Conservation (phyloP, 2,888 invertebrate species). For the Epinotia ramella region DNA sequence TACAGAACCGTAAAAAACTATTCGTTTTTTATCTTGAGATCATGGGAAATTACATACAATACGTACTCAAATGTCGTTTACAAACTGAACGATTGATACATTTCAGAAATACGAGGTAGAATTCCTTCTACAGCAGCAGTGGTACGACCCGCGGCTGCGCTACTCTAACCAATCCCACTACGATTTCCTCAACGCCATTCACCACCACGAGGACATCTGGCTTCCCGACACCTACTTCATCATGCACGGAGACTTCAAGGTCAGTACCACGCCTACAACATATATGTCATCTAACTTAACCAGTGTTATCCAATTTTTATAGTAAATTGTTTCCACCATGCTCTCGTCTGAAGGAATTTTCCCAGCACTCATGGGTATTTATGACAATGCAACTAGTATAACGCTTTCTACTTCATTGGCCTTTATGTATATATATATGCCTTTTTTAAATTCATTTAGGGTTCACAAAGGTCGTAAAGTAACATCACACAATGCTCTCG, state of each 20-base stretch:
- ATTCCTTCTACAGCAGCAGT: slow-evolving; percentile 96
- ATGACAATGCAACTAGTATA: slow-evolving; percentile 68
- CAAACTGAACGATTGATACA: slow-evolving; percentile 39
- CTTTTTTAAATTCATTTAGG: slow-evolving; percentile 58
- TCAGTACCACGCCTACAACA: slow-evolving; percentile 53
- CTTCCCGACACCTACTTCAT: slow-evolving; percentile 98
- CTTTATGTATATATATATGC: slow-evolving; percentile 66
- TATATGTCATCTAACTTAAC: slow-evolving; percentile 22
- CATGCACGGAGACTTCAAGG: slow-evolving; percentile 98
- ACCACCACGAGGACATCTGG: slow-evolving; percentile 97
- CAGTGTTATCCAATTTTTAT: slow-evolving; percentile 43
- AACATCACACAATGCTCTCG: slow-evolving; percentile 36
- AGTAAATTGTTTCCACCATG: slow-evolving; percentile 70
- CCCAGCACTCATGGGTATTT: slow-evolving; percentile 76
- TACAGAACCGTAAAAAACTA: not conserved
- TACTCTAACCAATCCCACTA: slow-evolving; percentile 95
- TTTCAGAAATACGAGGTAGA: slow-evolving; percentile 98
- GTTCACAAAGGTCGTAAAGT: slow-evolving; percentile 41
- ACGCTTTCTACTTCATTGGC: slow-evolving; percentile 62
- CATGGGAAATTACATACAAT: not conserved
- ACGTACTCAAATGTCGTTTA: not conserved
- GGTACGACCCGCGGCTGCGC: slow-evolving; percentile 95
- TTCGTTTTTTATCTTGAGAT: not conserved
- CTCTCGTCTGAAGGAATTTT: slow-evolving; percentile 75
- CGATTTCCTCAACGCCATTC: slow-evolving; percentile 96